These are phyloP conservation scores for Podarcis muralis DNA, from an alignment of 2,113 vertebrate genomes.

Conservation along the genomic window DNA sequence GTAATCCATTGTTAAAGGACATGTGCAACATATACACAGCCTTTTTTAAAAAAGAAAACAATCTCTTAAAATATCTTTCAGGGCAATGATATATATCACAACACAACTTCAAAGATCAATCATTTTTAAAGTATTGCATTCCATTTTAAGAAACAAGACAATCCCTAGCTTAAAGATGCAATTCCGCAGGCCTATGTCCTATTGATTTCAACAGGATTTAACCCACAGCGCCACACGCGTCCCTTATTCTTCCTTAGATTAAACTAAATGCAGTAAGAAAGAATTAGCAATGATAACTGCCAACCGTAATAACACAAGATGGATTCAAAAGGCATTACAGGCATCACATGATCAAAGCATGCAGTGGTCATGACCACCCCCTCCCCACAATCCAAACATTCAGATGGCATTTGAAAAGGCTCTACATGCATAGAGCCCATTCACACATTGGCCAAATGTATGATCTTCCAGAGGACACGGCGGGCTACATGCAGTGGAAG, in stretches of 20 bases:
- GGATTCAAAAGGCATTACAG: background rate
- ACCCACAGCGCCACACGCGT: no score
- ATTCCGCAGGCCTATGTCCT: background rate
- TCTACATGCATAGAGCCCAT: background rate
- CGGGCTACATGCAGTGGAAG: background rate
- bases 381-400: background rate
- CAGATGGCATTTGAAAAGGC: background rate
- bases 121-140: background rate
- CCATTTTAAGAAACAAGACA: background rate
- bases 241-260: background rate
- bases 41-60: background rate
- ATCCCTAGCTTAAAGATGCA: background rate
- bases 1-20: constrained; percentile 5
- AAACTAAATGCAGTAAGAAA: background rate
- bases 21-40: background rate
- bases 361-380: background rate
- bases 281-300: background rate
- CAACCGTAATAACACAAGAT: background rate
- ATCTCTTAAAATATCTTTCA: background rate
- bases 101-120: background rate
- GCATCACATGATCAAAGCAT: background rate
- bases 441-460: no score
- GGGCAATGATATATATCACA: background rate
- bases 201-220: background rate
- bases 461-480: background rate